These are phyloP conservation scores for Oligia fasciuncula DNA, from an alignment of 2,888 invertebrate genomes.

Conservation along the genomic window DNA sequence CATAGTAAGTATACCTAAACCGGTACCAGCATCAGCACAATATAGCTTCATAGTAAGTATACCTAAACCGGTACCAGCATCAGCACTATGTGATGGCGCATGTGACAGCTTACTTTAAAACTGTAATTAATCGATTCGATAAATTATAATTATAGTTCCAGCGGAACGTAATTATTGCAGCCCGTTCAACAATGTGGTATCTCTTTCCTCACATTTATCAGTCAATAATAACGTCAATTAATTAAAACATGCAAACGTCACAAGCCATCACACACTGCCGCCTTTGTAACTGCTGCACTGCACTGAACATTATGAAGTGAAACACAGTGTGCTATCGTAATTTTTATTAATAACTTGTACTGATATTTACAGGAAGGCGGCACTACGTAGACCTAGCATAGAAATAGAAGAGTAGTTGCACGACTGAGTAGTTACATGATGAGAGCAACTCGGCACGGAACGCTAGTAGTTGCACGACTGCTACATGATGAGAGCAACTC, in stretches of 20 bases:
- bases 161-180: background rate
- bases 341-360: conserved; percentile 41
- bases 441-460: background rate
- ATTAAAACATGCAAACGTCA: background rate
- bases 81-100: background rate
- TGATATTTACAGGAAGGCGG: conserved; percentile 53
- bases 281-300: background rate
- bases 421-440: background rate
- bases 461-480: background rate
- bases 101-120: background rate
- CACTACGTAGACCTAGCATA: conserved; percentile 29
- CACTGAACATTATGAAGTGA: conserved; percentile 2
- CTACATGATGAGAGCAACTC: background rate
- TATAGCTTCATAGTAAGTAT: background rate
- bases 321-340: conserved; percentile 13
- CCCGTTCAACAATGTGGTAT: too few relatives aligned
- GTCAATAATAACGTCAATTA: background rate
- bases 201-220: background rate
- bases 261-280: background rate
- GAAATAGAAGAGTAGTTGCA: background rate
- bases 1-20: background rate
- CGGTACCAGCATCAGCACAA: too few relatives aligned
- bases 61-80: background rate
- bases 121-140: background rate
- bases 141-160: background rate